Evolutionary conservation across 1,140 invertebrate genomes (phyloP).

Genomic region (Cheumatopsyche charites): DNA sequence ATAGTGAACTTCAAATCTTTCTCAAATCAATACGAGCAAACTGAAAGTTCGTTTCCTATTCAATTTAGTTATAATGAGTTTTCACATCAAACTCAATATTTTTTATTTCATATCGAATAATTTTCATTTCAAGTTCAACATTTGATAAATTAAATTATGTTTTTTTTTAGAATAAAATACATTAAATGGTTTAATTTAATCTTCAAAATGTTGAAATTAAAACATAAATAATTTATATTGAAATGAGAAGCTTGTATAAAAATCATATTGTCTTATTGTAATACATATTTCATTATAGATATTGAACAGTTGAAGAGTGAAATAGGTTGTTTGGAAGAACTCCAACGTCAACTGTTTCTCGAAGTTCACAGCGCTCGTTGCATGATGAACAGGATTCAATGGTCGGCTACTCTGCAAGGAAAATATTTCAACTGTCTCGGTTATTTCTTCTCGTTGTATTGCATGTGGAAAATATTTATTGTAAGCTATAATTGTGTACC

Average conservation of each 20-base stretch:
- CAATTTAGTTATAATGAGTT: background rate
- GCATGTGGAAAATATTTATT: slow-evolving; percentile 99
- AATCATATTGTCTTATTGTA: background rate
- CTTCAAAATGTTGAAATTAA: background rate
- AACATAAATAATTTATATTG: too few relatives aligned
- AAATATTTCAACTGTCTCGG: slow-evolving; percentile 99
- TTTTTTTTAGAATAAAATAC: background rate
- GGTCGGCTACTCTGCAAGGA: slow-evolving; percentile 96
- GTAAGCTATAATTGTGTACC: slow-evolving; percentile 77
- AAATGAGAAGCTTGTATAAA: background rate
- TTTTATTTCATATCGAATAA: background rate
- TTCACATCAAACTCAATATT: background rate
- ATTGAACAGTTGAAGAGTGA: slow-evolving; percentile 85
- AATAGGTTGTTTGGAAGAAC: slow-evolving; percentile 86
- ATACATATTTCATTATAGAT: slow-evolving; percentile 62
- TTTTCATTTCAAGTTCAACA: background rate
- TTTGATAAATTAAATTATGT: background rate
- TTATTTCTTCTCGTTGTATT: slow-evolving; percentile 98
- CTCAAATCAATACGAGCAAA: slow-evolving; percentile 33
- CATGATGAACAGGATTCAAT: slow-evolving; percentile 91
- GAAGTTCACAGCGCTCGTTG: slow-evolving; percentile 94
- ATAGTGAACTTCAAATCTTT: slow-evolving; percentile 51
- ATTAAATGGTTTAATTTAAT: too few relatives aligned
- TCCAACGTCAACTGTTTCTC: slow-evolving; percentile 92
- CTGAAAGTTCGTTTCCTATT: slow-evolving; percentile 48